Evolutionary conservation across 2,797 vertebrate genomes (phyloP), one percentile per base, ranked within the genome.

Genomic region (Paramormyrops hopkinsi): DNA sequence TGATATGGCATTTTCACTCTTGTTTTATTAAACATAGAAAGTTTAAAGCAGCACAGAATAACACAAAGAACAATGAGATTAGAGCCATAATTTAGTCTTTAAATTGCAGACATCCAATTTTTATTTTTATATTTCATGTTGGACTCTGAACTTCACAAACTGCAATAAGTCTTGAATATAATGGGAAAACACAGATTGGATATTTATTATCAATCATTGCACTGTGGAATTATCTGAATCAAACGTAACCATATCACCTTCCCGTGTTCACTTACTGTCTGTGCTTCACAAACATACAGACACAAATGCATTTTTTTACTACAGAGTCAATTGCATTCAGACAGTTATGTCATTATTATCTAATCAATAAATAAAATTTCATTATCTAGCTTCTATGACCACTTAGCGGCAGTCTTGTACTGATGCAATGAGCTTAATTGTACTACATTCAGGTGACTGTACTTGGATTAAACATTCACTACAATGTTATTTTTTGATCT

Each of bases 11-110:
- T 44, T 82, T 82, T 82, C 76, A 82, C 76, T 46, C 17, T 44
- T 79, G 7, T 82, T 46, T 82, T 51, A 53, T 69, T 82, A 89
- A 82, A 56, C 50, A 51, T 53, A 73, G 76, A 88, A 79, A 82
- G 41, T 82, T 82, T 82, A 11, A 82, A 82, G 41, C 41, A 46
- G 41, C 8, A 82, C 76, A 82, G 41, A 82, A 82, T 82, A 46
- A 46, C 76, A 82, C 37, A 82, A 82, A 82, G 41, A 44, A 82
- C 37, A 79, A 46, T 19, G 41, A 41, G 73, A 79, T 79, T 17
- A 44, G 73, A 79, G 41, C 14, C 37, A 44, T 37, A 44, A 79
- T 79, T 79, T n/a, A 44, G 37, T 9, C 19, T 46, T 46, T 44
- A 46, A 82, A 22, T 82, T 46, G 46, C 19, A 46, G 17, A 82